Percentiles rank a stretch among this genome's conserved stretches.
These are phyloP conservation scores for Thunnus maccoyii DNA, from an alignment of 2,113 vertebrate species.

Conservation along the genomic window DNA sequence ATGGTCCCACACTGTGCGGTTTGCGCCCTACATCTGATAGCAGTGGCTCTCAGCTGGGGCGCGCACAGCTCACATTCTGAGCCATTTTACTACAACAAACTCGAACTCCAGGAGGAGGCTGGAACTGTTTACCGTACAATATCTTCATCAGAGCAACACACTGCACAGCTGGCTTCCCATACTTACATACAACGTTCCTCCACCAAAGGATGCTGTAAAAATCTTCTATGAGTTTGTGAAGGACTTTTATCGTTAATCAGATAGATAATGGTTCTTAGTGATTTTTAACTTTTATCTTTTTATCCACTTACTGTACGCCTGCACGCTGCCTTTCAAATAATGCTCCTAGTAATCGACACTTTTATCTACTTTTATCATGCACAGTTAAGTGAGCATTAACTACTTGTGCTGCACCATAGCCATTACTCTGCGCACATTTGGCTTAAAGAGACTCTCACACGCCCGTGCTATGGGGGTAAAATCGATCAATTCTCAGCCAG, in stretches of 20 bases:
- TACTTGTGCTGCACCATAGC: slow-evolving; percentile 63
- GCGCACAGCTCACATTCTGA: slow-evolving; percentile 68
- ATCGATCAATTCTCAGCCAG: slow-evolving; percentile 67
- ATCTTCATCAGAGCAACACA: slow-evolving; percentile 51
- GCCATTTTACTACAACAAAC: slow-evolving; percentile 71
- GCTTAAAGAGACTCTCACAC: slow-evolving; percentile 74
- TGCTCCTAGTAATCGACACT: slow-evolving; percentile 51
- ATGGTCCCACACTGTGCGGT: slow-evolving; percentile 82
- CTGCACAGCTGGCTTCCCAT: slow-evolving; percentile 45
- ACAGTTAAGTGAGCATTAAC: slow-evolving; percentile 72
- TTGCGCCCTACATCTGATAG: slow-evolving; percentile 84
- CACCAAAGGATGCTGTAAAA: slow-evolving; percentile 31
- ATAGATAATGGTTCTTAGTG: slow-evolving; percentile 44
- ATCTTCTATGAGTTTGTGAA: slow-evolving; percentile 31
- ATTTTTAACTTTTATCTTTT: slow-evolving; percentile 58
- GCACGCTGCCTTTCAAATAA: slow-evolving; percentile 47
- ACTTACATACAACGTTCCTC: neutral
- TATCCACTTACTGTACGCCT: slow-evolving; percentile 43
- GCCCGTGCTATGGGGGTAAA: slow-evolving; percentile 41
- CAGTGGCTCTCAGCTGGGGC: slow-evolving; percentile 79
- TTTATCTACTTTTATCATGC: slow-evolving; percentile 65
- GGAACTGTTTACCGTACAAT: slow-evolving; percentile 64
- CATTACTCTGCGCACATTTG: slow-evolving; percentile 65
- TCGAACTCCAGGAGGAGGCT: slow-evolving; percentile 50
- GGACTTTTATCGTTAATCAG: slow-evolving; percentile 28